A percentile compares a stretch with the other conserved stretches of the same genome.
Evolutionary conservation across 2,113 vertebrate genomes (phyloP).

Genomic region (Anarhynchus alexandrinus): DNA sequence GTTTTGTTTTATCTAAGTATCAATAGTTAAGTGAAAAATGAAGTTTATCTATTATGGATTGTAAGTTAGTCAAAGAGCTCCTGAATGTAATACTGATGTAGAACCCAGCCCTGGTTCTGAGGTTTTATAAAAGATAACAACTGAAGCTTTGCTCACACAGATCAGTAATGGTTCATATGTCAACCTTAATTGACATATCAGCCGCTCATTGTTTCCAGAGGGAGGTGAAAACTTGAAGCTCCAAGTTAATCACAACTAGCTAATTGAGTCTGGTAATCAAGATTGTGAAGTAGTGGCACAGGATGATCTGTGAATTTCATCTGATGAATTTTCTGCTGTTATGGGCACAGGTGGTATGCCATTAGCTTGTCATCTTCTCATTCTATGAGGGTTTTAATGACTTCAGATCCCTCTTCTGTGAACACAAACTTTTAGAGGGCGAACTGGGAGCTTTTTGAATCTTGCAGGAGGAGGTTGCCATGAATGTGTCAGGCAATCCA

Average conservation of each 20-base stretch:
- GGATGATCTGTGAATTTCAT: not conserved
- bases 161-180: not conserved
- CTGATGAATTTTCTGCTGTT: not conserved
- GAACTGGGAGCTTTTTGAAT: not conserved
- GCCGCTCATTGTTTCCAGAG: not conserved
- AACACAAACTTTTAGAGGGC: not conserved
- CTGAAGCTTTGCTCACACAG: not conserved
- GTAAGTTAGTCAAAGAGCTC: not conserved
- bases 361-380: not conserved
- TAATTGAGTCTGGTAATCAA: not conserved
- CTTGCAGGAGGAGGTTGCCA: not conserved
- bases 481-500: not conserved
- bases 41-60: not conserved
- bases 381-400: not conserved
- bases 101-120: not conserved
- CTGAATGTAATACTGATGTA: not conserved
- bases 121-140: not conserved
- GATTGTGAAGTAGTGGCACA: not conserved
- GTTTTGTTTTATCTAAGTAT: not conserved
- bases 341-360: not conserved
- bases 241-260: not conserved
- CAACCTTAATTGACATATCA: not conserved
- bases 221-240: not conserved
- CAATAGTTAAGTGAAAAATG: not conserved
- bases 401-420: not conserved